These are phyloP conservation scores for Dryoscopus gambensis DNA, from an alignment of 2,113 vertebrate genomes.

Conservation along the genomic window DNA sequence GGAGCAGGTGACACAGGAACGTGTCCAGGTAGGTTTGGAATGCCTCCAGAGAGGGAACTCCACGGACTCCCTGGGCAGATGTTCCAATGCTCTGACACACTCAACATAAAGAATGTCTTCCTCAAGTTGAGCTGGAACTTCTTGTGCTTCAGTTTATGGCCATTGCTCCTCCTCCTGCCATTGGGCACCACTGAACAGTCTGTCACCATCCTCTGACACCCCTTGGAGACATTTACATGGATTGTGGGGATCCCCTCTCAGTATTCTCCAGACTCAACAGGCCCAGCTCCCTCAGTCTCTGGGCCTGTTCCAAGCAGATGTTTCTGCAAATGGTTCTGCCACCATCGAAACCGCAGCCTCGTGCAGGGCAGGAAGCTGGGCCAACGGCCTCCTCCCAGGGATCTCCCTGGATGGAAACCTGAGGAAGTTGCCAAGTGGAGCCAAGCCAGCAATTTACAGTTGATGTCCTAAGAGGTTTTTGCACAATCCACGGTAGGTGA, in stretches of 20 bases:
- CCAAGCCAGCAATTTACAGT: not conserved
- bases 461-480: slow-evolving; percentile 37
- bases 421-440: slow-evolving; percentile 16
- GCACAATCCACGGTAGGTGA: not conserved
- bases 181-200: not conserved
- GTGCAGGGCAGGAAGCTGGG: slow-evolving; percentile 25
- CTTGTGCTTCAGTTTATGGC: not conserved
- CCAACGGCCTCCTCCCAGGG: not conserved
- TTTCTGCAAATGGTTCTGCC: not conserved
- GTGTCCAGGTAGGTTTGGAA: fast-evolving
- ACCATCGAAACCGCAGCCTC: not conserved
- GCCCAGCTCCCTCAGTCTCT: not conserved
- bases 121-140: not conserved
- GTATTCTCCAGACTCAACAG: not conserved
- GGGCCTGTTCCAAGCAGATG: not conserved
- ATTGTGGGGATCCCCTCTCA: not conserved
- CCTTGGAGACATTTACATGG: not conserved
- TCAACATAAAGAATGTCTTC: not conserved
- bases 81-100: not conserved
- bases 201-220: not conserved
- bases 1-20: not conserved
- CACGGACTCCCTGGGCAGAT: fast-evolving
- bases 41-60: not conserved
- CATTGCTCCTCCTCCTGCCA: not conserved
- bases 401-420: not conserved